Evolutionary conservation across 2,113 vertebrate genomes (phyloP), one percentile per base, ranked within the genome.

Genomic region (Paratilapia polleni): DNA sequence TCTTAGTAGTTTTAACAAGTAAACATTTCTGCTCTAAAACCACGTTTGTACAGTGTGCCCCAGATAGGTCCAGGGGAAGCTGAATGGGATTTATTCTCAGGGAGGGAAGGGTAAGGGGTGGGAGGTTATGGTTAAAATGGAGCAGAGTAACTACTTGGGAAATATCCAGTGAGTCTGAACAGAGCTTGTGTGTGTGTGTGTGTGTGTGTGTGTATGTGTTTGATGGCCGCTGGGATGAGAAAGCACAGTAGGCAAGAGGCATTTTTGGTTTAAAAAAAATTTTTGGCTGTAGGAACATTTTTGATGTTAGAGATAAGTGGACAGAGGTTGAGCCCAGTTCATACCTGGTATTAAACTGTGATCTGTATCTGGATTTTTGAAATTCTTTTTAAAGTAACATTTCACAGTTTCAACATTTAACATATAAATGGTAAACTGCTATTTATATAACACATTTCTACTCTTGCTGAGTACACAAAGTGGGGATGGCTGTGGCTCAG

Each of bases 91-190:
- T 66, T 28, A 66, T 28, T 49, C 34, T n/a, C 36, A 26, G n/a
- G 58, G 31, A 36, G 36, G 24, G 34, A 9, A 54, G 58, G 38
- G 2, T 52, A 60, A 74, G 52, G 8, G 19, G 63, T 19, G 4
- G 62, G 58, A 75, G 74, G 68, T 85, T 85, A 47, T 75, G 38
- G n/a, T 80, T 68, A 78, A 79, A 83, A 88, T 66, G 14, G 81
- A 81, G 74, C 57, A 68, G 74, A 70, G 70, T 88, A 26, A 38
- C 80, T 62, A 54, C 49, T 34, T 52, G 41, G 73, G 77, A 77
- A 90, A 84, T 70, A 75, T 79, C 83, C 87, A 87, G 81, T 66
- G 77, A 70, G 79, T 62, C 47, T 58, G 76, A 82, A 85, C 74
- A 83, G 78, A 66, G 47, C 47, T 54, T 41, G 68, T 20, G 80